Percentiles rank a stretch among this genome's conserved stretches.
Conservation (phyloP, 2,113 vertebrate species). For the Thunnus thynnus region DNA sequence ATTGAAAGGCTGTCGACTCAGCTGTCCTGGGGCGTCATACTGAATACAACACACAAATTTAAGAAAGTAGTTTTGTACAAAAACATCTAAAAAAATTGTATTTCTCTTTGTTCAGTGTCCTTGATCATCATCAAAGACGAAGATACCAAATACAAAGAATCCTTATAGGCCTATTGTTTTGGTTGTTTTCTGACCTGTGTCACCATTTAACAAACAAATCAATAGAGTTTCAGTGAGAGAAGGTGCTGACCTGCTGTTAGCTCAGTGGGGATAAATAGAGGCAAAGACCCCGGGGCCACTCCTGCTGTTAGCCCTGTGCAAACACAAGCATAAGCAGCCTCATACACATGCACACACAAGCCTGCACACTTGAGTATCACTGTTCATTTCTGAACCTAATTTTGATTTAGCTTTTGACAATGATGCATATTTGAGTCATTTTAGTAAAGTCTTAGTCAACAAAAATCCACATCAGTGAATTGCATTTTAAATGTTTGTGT, state of each 20-base stretch:
- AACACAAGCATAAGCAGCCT: neutral
- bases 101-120: neutral
- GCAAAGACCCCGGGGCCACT: neutral
- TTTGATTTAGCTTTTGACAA: too few species aligned
- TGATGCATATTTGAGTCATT: too few species aligned
- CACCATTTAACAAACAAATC: slow-evolving; percentile 37
- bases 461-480: too few species aligned
- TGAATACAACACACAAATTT: neutral
- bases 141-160: neutral
- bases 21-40: neutral
- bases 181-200: slow-evolving; percentile 7
- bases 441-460: too few species aligned
- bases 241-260: slow-evolving; percentile 19
- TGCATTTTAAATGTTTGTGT: too few species aligned
- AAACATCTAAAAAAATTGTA: neutral
- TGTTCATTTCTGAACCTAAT: too few species aligned
- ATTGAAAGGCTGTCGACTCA: slow-evolving; percentile 20
- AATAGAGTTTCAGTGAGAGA: slow-evolving; percentile 20
- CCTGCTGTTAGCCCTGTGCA: slow-evolving; percentile 21
- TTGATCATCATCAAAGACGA: neutral
- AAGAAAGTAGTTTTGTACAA: neutral
- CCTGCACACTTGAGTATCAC: too few species aligned
- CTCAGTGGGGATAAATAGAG: slow-evolving; percentile 11
- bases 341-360: neutral
- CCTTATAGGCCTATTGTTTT: neutral